A percentile compares a stretch with the other conserved stretches of the same genome.
Conservation (phyloP, 2,888 invertebrate genomes). For the Conus canariensis region DNA sequence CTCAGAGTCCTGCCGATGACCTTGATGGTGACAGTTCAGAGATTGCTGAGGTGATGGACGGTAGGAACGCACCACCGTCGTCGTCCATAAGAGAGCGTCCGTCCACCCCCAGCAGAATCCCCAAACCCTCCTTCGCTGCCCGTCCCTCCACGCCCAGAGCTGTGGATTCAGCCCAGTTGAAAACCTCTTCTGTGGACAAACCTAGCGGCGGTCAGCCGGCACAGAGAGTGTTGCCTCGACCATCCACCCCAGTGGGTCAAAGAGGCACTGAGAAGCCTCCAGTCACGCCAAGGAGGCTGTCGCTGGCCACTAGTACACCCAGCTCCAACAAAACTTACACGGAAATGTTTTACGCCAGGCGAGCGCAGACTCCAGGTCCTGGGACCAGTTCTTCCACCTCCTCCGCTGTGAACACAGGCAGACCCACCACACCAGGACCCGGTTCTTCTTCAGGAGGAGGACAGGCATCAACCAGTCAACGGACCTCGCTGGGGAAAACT, state of each 20-base stretch:
- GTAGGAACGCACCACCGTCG: background rate
- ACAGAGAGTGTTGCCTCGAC: slow-evolving; percentile 4
- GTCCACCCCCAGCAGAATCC: slow-evolving; percentile 52
- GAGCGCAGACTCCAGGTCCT: slow-evolving; percentile 66
- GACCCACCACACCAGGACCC: slow-evolving; percentile 26
- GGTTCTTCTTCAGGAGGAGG: too few species aligned
- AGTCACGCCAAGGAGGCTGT: slow-evolving; percentile 14
- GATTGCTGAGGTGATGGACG: background rate
- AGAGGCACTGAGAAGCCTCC: slow-evolving; percentile 39
- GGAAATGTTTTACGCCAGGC: slow-evolving; percentile 59
- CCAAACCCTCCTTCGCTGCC: slow-evolving; percentile 47
- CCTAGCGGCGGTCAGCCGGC: background rate
- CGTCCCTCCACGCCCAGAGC: slow-evolving; percentile 46
- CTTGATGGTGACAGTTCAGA: slow-evolving; percentile 38
- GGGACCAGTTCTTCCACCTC: slow-evolving; percentile 19
- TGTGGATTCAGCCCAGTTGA: background rate
- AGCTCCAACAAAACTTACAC: slow-evolving; percentile 56
- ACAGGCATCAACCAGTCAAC: background rate
- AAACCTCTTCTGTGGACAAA: background rate
- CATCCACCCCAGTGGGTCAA: background rate
- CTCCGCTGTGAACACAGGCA: background rate
- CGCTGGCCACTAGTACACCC: slow-evolving; percentile 18
- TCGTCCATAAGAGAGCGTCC: slow-evolving; percentile 47
- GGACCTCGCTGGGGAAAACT: background rate
- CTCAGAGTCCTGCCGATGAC: slow-evolving; percentile 36